Evolutionary conservation across 2,888 invertebrate genomes (phyloP), one percentile per base, ranked within the genome.

Genomic region (Molanna angustata): DNA sequence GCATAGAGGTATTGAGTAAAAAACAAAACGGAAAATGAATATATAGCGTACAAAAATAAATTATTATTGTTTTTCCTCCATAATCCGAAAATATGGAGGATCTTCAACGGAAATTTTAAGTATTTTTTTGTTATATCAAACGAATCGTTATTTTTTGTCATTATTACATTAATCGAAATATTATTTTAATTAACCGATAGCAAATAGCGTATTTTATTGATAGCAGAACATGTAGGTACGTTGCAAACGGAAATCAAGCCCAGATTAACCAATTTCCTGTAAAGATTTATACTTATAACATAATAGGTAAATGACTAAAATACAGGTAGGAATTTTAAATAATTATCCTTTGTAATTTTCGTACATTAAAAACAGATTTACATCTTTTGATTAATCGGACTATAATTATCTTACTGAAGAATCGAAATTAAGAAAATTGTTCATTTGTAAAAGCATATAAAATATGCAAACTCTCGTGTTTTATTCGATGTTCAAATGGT

Each of bases 1-100:
- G 57, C 56, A 17, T 57, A 59, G 9, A 50, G 33, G 35, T 59
- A 59, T 51, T 59, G 59, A 7, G 59, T 53, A 13, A 52, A 45
- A 27, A 54, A 44, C 16, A 59, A 13, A 3, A 49, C n/a, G 4
- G 9, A 45, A 19, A 49, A 48, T 3, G 51, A 39, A 18, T 49
- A 50, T 17, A 54, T 21, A 17, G 27, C 33, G 22, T 56, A 53
- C 20, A 43, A 2, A 11, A 37, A 4, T 2, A 33, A 22, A n/a
- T n/a, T n/a, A 9, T 47, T 39, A 19, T 43, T 54, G 2, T 52
- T 20, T 27, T 18, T 48, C 22, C 41, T 44, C 59, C 59, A 59
- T 13, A 59, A 32, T 2, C 59, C 59, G 37, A 56, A 56, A n/a
- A 54, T 11, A 22, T 54, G 19, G 2, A 59, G 54, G 16, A 56